Base-by-base conservation (phyloP, 2,888 invertebrate genomes). In the Drosophila subsilvestris region DNA sequence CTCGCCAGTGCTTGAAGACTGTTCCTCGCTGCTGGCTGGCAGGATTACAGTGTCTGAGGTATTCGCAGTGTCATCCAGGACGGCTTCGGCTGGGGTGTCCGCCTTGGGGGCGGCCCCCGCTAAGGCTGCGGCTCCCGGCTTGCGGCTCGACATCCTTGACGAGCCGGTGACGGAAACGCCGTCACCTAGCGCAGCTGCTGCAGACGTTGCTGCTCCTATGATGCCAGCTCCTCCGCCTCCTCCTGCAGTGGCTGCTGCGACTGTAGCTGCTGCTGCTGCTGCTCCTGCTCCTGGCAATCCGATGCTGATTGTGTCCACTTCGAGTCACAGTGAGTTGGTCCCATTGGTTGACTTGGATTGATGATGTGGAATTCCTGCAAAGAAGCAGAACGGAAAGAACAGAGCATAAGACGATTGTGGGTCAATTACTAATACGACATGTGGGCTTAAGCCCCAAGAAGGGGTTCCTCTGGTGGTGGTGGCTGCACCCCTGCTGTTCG, bases 181-280 rank as follows among this genome's bases (percentile, higher is more conserved):
- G 75, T 75, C 78, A 79, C 56, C 29, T 48, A 70, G 71, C 74
- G 86, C 75, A 73, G 80, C 77, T 69, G 74, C 63, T 69, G 86
- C 79, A 72, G 86, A 83, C 77, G 79, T 75, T 76, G 80, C 83
- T 77, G 83, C 79, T 83, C 86, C 86, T 86, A 83, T 83, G 75
- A 76, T 79, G 86, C 60, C 60, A 55, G 49, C 72, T 73, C 63
- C 27, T 44, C 32, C 65, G 49, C 27, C 42, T 56, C 57, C 44
- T 29, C 25, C 49, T 49, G 63, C 75, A 59, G 44, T 58, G 63
- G 59, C 48, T 61, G 29, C 56, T 62, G 58, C 17, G 48, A 32
- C 69, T 58, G 57, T 27, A 44, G 50, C 63, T 71, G 50, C 44
- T 27, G 32, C 43, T 65, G n/a, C 29, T 42, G 20, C 45, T n/a